Conservation (phyloP, 2,888 invertebrate genomes). For the Petrolisthes cinctipes region DNA sequence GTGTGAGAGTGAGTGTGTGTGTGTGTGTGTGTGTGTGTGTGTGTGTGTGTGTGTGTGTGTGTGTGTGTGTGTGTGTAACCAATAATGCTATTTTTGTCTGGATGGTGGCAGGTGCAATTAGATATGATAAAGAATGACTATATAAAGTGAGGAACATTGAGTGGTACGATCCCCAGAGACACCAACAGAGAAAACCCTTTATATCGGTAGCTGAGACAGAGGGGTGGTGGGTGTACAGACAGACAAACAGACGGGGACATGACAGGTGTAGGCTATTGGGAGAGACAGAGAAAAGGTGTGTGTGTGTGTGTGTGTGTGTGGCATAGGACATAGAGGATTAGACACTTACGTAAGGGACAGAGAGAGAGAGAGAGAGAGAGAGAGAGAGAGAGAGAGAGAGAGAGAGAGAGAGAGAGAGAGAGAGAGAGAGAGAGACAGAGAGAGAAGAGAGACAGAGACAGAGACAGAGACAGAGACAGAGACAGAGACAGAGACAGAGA, state of each 20-base stretch:
- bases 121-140: no score
- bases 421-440: background rate
- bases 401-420: background rate
- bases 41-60: background rate
- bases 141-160: no score
- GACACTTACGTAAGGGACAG: background rate
- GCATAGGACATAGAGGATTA: background rate
- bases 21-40: background rate
- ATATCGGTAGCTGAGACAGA: no score
- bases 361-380: background rate
- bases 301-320: no score
- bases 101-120: background rate
- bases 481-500: conserved; percentile 16
- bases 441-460: conserved; percentile 16
- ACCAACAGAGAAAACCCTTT: background rate
- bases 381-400: background rate
- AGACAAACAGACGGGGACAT: no score
- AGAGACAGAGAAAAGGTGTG: background rate
- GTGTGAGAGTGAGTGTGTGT: background rate
- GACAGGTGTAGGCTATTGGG: background rate
- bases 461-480: conserved; percentile 8
- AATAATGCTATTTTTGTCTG: background rate
- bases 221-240: no score
- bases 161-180: no score
- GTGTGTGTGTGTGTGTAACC: background rate